Base-by-base conservation (phyloP, 2,888 invertebrate genomes). In the Polymixis flavicincta region DNA sequence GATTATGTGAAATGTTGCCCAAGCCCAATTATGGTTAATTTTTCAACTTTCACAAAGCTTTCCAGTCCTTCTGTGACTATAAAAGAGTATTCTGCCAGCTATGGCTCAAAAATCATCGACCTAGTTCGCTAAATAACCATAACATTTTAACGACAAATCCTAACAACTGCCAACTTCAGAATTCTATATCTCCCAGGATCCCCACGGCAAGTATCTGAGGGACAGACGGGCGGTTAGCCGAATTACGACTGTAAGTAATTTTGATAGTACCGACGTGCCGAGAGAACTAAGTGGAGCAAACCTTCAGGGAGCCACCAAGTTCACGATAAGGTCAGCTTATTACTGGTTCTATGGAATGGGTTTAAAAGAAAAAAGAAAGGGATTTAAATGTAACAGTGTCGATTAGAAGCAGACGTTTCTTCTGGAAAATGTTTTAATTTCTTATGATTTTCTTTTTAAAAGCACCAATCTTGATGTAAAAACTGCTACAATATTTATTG, bases 161-260 rank as follows among this genome's bases (percentile, higher is more conserved):
- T 11, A 69, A 74, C n/a, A 54, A 59, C 22, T 52, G 17, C 2
- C 1, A 69, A 79, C 11, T 59, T 70, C n/a, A 19, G 48, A 69
- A 69, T 52, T 57, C 14, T 25, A 13, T 9, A 70, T 68, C 48
- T 57, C 0, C 5, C 37, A 69, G 50, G 7, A 54, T 65, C 55
- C 64, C 50, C 13, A 57, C 28, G 59, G 61, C 25, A 67, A 63
- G 60, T 63, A 74, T 69, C 68, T 66, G 52, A 22, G 63, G 75
- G 63, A 37, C 69, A 45, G 50, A 52, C 59, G 69, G 52, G 55
- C 55, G 76, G 76, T 76, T 64, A 63, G 65, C 64, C 76, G 66
- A 83, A 80, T 80, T 75, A 85, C 82, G 76, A 28, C 63, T 67
- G 82, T 83, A 85, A 82, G 82, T 85, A 85, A 85, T 85, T 85